Evolutionary conservation across 2,888 invertebrate genomes (phyloP).

Genomic region (Ormia ochracea): DNA sequence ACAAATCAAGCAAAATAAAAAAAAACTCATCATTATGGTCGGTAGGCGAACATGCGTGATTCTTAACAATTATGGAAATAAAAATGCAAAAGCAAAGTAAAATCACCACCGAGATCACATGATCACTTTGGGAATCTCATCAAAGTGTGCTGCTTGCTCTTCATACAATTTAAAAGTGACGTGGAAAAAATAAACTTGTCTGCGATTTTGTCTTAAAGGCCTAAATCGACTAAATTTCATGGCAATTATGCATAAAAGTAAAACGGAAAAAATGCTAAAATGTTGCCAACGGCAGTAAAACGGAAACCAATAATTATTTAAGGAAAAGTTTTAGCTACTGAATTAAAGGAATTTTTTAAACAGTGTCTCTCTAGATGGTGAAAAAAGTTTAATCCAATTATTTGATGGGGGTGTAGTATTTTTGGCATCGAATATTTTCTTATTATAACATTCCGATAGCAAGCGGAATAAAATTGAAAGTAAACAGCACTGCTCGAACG

Average conservation of each 20-base stretch:
- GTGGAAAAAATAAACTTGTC: conserved; percentile 55
- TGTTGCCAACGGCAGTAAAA: conserved; percentile 33
- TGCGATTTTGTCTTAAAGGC: conserved; percentile 66
- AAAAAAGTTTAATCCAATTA: conserved; percentile 23
- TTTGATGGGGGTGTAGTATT: conserved; percentile 42
- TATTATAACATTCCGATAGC: conserved; percentile 14
- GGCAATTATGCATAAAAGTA: conserved; percentile 67
- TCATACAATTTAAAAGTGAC: neutral
- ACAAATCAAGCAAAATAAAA: conserved; percentile 10
- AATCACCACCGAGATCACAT: conserved; percentile 3
- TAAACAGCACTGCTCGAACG: neutral
- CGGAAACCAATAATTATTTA: conserved; percentile 44
- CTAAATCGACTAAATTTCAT: conserved; percentile 71
- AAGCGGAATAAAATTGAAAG: neutral
- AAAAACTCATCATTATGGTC: conserved; percentile 41
- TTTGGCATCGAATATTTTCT: conserved; percentile 3
- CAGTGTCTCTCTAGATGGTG: neutral
- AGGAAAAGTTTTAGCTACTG: conserved; percentile 51
- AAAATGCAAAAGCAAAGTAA: conserved; percentile 16
- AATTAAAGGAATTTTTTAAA: conserved; percentile 47
- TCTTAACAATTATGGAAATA: conserved; percentile 46
- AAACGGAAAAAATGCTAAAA: conserved; percentile 43
- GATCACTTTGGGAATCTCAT: conserved; percentile 13
- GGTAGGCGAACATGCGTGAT: conserved; percentile 55
- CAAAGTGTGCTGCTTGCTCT: conserved; percentile 59